These are phyloP conservation scores for Psephotus haematonotus DNA, from an alignment of 2,113 vertebrate species.

Conservation along the genomic window DNA sequence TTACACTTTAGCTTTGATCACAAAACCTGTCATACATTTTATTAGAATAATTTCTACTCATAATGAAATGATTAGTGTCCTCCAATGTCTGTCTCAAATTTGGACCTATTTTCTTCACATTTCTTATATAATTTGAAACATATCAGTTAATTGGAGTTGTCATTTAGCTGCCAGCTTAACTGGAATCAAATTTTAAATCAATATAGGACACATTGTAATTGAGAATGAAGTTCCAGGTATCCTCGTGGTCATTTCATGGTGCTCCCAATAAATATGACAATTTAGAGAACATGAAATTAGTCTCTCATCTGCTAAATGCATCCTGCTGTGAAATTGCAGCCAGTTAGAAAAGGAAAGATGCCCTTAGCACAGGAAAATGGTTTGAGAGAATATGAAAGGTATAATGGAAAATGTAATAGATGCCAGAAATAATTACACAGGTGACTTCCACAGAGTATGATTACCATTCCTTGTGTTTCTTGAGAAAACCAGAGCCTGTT, in stretches of 20 bases:
- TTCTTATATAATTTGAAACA: not conserved
- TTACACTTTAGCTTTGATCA: constrained; percentile 5
- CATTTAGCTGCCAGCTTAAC: constrained; percentile 15
- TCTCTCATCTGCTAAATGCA: constrained; percentile 45
- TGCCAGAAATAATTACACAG: constrained; percentile 68
- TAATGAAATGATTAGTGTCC: constrained; percentile 8
- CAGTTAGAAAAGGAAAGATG: constrained; percentile 42
- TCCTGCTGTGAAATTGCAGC: constrained; percentile 58
- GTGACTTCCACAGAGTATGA: constrained; percentile 30
- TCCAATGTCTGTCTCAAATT: not conserved
- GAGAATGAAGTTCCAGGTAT: constrained; percentile 21
- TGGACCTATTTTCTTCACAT: not conserved
- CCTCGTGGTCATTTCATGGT: constrained; percentile 21
- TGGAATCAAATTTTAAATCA: constrained; percentile 12
- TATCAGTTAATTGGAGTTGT: constrained; percentile 24
- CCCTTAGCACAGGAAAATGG: constrained; percentile 29
- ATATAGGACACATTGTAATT: not conserved
- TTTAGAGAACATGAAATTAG: constrained; percentile 42
- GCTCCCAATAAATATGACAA: not conserved
- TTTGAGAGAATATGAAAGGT: constrained; percentile 26
- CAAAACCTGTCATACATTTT: not conserved
- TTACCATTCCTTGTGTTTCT: not conserved
- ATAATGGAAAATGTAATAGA: constrained; percentile 58
- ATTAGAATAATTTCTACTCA: not conserved
- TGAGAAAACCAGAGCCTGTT: not conserved